These are phyloP conservation scores for Artemisiospiza belli DNA, from an alignment of 2,113 vertebrate genomes.

Conservation along the genomic window DNA sequence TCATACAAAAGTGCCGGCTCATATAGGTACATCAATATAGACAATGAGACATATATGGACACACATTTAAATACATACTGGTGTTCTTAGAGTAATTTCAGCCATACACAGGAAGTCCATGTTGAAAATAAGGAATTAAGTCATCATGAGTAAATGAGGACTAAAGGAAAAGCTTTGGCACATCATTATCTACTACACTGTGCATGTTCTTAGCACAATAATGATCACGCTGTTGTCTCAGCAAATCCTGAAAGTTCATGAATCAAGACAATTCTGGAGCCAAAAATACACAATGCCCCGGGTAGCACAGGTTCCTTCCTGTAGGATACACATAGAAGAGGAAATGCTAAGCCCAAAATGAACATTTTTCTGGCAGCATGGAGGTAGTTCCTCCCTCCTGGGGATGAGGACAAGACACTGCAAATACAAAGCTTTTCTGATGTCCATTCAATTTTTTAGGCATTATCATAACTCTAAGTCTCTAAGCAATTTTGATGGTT, in stretches of 20 bases:
- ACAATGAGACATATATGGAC: not conserved
- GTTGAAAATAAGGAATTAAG: not conserved
- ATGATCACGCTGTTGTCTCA: not conserved
- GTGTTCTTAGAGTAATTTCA: not conserved
- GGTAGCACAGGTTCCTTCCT: not conserved
- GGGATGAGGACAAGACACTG: not conserved
- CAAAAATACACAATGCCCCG: not conserved
- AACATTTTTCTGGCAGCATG: not conserved
- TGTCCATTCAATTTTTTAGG: not conserved
- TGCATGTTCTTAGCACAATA: not conserved
- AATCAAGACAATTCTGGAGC: not conserved
- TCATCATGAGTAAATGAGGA: not conserved
- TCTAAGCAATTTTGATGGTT: not conserved
- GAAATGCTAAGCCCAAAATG: not conserved
- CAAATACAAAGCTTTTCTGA: not conserved
- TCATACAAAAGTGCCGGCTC: not conserved
- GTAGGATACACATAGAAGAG: accelerated
- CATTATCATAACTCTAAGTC: not conserved
- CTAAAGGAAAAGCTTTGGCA: not conserved
- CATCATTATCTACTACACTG: not conserved
- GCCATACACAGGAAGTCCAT: not conserved
- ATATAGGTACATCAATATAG: not conserved
- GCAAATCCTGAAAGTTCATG: not conserved
- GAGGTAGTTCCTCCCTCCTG: not conserved
- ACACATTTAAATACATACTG: not conserved